A percentile compares a stretch with the other conserved stretches of the same genome.
Conservation (phyloP, 1,140 invertebrate species). For the Trachymyrmex septentrionalis region DNA sequence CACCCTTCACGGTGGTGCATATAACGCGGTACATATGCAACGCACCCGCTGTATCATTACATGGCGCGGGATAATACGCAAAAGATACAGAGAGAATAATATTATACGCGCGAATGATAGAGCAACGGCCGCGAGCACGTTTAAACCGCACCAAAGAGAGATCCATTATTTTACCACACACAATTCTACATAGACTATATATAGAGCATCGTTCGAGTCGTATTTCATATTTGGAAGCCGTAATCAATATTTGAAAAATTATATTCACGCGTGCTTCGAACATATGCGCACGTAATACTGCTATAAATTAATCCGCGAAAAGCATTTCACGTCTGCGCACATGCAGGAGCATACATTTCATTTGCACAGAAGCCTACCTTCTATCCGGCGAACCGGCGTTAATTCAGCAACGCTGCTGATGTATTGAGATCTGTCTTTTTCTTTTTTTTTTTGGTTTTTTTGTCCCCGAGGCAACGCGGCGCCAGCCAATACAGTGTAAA, state of each 20-base stretch:
- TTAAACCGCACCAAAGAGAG: not conserved
- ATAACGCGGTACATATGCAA: conserved; percentile 45
- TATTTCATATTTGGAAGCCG: not conserved
- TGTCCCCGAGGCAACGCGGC: not conserved
- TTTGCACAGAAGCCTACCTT: conserved; percentile 1
- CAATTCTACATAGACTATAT: not conserved
- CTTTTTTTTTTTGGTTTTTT: no score
- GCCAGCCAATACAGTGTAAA: conserved; percentile 17
- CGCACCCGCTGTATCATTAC: conserved; percentile 66
- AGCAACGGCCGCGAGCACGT: conserved; percentile 53
- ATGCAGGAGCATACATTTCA: not conserved
- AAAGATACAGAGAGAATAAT: conserved; percentile 71
- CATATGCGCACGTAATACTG: not conserved
- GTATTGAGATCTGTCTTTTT: not conserved
- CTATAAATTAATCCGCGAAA: conserved; percentile 9
- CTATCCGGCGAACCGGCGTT: not conserved
- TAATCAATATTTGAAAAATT: conserved; percentile 28
- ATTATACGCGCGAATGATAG: conserved; percentile 69
- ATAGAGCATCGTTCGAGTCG: not conserved
- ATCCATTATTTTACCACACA: conserved; percentile 14
- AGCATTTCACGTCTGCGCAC: not conserved
- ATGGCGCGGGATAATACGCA: conserved; percentile 43
- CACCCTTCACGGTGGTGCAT: conserved; percentile 5
- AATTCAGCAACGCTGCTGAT: conserved; percentile 2
- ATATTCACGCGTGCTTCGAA: not conserved